Base-by-base conservation (phyloP, 2,113 vertebrate genomes). In the Cariama cristata region DNA sequence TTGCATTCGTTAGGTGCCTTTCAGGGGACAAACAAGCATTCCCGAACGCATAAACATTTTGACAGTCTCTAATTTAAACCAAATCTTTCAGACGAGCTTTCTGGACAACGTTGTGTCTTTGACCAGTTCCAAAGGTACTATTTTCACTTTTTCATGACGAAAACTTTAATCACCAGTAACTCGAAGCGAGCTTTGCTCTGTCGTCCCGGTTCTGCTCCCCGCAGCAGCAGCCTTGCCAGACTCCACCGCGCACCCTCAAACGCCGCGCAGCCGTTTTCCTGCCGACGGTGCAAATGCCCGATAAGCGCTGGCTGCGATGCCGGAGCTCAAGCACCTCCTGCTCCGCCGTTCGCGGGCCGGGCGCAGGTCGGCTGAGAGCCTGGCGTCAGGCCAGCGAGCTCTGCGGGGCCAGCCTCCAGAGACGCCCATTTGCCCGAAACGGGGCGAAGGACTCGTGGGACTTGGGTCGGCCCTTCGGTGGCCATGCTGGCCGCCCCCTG, bases 211-310 rank as follows among this genome's bases (percentile, higher is more conserved):
- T 60, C 67, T 68, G 32, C 15, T 44, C 28, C 42, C 44, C 1
- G 1, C 28, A 52, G 38, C 63, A 71, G 79, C 23, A 76, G 58
- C 38, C 64, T 59, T 22, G 55, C 30, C 55, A 62, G 76, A 9
- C 68, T 50, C 19, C n/a, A 38, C 27, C 2, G 0, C 52, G 32
- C 8, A 52, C 42, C 17, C 52, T n/a, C 60, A 52, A 40, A 74
- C 6, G 3, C 1, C 2, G 1, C 1, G 1, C 11, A 32, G 28
- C 26, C 6, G 0, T 63, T 69, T 58, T 79, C 49, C 12, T 69
- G 55, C 50, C 9, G 28, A 14, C 5, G 8, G 47, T n/a, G 42
- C 69, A 38, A 49, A 8, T 9, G 40, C 63, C 63, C 0, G 12
- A 23, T 71, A 81, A 71, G 38, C 3, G 0, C 58, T 12, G 52